Percentiles rank a stretch among this genome's conserved stretches.
phyloP scores from a whole-genome alignment of 2,888 invertebrate species.

The Cryptocephalus moraei region DNA sequence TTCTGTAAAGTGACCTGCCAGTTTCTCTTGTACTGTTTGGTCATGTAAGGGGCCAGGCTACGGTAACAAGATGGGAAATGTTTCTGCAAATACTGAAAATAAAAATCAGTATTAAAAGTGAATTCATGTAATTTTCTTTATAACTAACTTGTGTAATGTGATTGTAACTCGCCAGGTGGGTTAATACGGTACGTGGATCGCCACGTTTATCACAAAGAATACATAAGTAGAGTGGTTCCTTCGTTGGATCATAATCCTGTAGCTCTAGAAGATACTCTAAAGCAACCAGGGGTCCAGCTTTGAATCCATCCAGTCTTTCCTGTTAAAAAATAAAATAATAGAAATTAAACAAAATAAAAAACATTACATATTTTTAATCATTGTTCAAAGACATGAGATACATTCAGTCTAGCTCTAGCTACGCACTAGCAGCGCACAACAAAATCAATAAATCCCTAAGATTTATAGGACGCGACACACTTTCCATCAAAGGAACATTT shows the following conservation, averaged over 20 bases:
- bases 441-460: too few species aligned
- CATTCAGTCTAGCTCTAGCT: too few species aligned
- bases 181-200: slow-evolving; percentile 66
- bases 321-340: slow-evolving; percentile 11
- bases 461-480: too few species aligned
- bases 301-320: slow-evolving; percentile 44
- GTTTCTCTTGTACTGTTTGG: slow-evolving; percentile 45
- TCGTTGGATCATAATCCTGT: slow-evolving; percentile 49
- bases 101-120: not conserved
- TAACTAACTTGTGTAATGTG: slow-evolving; percentile 41
- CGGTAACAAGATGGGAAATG: slow-evolving; percentile 53
- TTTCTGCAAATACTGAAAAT: slow-evolving; percentile 55
- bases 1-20: slow-evolving; percentile 43
- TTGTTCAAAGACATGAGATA: too few species aligned
- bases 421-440: too few species aligned
- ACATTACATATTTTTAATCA: too few species aligned
- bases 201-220: slow-evolving; percentile 71
- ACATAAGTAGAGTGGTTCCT: slow-evolving; percentile 67
- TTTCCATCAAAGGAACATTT: too few species aligned
- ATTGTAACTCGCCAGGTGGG: slow-evolving; percentile 68
- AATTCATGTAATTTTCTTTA: not conserved
- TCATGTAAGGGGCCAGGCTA: slow-evolving; percentile 49
- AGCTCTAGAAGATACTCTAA: slow-evolving; percentile 72
- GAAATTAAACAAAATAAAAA: too few species aligned
- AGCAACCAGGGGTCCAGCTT: slow-evolving; percentile 51